Percentiles rank a stretch among this genome's conserved stretches.
These are phyloP conservation scores for Drosophila oshimai DNA, from an alignment of 1,140 invertebrate species.

Conservation along the genomic window DNA sequence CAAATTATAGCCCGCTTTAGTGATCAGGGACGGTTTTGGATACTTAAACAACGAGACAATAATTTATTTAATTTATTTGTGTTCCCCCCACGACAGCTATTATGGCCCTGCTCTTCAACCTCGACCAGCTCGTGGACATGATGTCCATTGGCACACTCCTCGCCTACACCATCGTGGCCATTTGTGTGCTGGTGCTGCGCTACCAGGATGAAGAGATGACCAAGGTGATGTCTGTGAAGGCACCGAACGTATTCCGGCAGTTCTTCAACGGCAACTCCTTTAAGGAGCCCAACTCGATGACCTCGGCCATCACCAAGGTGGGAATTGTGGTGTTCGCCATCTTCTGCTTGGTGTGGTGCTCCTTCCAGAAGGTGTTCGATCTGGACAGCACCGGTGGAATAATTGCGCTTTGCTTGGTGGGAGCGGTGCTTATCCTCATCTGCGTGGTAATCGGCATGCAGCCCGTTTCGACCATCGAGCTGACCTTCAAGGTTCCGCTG, in stretches of 20 bases:
- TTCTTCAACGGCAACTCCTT: constrained; percentile 86
- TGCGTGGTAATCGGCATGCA: constrained; percentile 71
- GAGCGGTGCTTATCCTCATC: constrained; percentile 58
- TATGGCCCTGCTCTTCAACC: constrained; percentile 94
- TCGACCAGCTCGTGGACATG: constrained; percentile 96
- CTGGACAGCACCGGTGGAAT: constrained; percentile 32
- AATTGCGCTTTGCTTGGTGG: constrained; percentile 59
- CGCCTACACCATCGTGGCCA: constrained; percentile 95
- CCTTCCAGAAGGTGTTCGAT: constrained; percentile 45
- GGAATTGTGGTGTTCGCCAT: constrained; percentile 84
- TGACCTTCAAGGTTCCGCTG: constrained; percentile 88
- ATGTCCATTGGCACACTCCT: constrained; percentile 98
- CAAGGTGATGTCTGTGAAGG: constrained; percentile 82
- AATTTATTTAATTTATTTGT: no score
- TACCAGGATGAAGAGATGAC: constrained; percentile 83
- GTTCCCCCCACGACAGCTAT: constrained; percentile 73
- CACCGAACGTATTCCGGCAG: constrained; percentile 64
- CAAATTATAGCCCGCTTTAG: no score
- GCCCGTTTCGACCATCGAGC: constrained; percentile 63
- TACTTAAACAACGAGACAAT: no score
- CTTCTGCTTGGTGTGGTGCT: constrained; percentile 62
- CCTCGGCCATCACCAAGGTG: constrained; percentile 85
- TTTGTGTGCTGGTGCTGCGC: constrained; percentile 93
- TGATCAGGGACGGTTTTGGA: no score
- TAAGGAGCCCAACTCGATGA: constrained; percentile 84